Percentiles rank a stretch among this genome's conserved stretches.
Evolutionary conservation across 2,113 vertebrate genomes (phyloP).

Genomic region (Larimichthys crocea): DNA sequence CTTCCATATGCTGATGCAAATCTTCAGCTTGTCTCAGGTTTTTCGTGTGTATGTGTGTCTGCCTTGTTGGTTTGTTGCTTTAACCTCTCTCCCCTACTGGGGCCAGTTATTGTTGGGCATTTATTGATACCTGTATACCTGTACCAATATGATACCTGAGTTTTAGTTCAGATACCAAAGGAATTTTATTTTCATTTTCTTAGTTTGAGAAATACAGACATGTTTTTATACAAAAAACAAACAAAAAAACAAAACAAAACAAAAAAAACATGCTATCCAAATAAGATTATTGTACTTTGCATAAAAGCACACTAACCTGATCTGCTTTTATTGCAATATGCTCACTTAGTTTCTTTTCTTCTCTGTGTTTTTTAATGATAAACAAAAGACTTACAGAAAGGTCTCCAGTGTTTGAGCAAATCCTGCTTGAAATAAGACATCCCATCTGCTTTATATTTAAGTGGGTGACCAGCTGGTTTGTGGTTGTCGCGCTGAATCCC

Average conservation of each 20-base stretch:
- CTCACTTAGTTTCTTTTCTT: conserved; percentile 5
- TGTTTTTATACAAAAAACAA: neutral
- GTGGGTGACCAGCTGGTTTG: conserved; percentile 46
- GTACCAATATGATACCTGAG: neutral
- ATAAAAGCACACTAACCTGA: neutral
- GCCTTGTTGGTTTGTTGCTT: conserved; percentile 23
- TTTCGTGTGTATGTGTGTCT: neutral
- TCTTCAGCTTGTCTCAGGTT: conserved; percentile 25
- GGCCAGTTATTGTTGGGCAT: neutral
- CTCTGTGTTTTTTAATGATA: conserved; percentile 12
- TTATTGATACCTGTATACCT: neutral
- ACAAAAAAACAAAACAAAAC: no score
- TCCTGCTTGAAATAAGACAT: conserved; percentile 36
- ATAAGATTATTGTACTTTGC: neutral
- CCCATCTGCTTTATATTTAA: conserved; percentile 61
- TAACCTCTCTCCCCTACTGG: neutral
- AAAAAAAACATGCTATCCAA: neutral
- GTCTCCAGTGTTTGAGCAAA: conserved; percentile 34
- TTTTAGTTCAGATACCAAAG: neutral
- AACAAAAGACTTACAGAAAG: conserved; percentile 22
- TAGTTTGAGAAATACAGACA: neutral
- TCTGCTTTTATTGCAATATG: conserved; percentile 15
- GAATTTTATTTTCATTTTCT: no score
- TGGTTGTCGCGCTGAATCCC: conserved; percentile 14
- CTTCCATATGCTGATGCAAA: neutral